Conservation (phyloP, 2,797 vertebrate genomes). For the Molossus molossus region DNA sequence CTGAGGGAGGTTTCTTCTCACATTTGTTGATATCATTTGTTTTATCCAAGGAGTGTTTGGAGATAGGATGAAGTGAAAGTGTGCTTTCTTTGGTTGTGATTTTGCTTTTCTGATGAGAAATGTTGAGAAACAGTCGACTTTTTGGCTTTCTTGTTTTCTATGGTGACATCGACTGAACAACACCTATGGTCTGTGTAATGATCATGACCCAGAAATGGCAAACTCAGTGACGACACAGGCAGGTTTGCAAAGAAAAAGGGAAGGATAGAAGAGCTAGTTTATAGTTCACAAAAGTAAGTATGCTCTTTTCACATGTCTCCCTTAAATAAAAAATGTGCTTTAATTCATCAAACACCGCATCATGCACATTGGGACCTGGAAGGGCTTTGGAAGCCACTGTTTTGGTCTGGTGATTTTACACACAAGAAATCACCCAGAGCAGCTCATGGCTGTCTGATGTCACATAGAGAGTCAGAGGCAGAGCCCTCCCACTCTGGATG, state of each 20-base stretch:
- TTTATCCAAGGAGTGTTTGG: conserved; percentile 41
- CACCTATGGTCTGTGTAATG: background rate
- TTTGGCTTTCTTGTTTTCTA: conserved; percentile 52
- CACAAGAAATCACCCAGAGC: background rate
- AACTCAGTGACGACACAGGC: background rate
- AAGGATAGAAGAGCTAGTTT: conserved; percentile 24
- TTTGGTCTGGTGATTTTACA: conserved; percentile 31
- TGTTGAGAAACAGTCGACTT: background rate
- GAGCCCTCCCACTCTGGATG: background rate
- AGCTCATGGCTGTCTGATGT: background rate
- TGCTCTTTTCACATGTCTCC: background rate
- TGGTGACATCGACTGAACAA: background rate
- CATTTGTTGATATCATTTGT: conserved; percentile 28
- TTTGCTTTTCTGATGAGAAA: conserved; percentile 54
- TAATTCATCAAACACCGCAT: background rate
- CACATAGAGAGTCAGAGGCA: background rate
- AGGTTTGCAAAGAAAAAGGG: background rate
- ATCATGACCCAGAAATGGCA: background rate
- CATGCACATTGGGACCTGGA: background rate
- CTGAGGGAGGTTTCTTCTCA: conserved; percentile 8
- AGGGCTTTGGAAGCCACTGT: background rate
- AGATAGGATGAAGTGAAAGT: background rate
- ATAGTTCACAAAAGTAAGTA: background rate
- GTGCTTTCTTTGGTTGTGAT: background rate
- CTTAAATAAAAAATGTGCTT: conserved; percentile 38